Conservation (phyloP, 2,797 vertebrate species). For the Danio tinwini region DNA sequence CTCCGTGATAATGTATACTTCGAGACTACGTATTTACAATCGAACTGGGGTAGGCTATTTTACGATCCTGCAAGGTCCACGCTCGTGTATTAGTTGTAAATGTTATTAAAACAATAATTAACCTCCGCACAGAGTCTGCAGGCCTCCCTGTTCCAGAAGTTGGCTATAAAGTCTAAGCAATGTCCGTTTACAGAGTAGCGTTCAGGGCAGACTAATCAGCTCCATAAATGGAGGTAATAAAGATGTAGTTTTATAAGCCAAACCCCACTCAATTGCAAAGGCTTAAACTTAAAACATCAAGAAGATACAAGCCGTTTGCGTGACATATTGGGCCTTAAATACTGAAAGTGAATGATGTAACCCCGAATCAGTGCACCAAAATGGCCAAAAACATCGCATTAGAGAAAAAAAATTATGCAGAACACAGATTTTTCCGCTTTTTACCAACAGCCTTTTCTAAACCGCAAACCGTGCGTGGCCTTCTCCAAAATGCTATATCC, state of each 20-base stretch:
- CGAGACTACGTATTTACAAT: no score
- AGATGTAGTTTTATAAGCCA: neutral
- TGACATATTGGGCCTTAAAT: neutral
- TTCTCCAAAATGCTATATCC: constrained; percentile 7
- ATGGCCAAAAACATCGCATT: neutral
- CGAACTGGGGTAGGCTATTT: no score
- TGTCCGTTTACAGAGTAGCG: neutral
- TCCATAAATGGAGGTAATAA: neutral
- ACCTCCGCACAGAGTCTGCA: neutral
- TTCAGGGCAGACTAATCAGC: neutral
- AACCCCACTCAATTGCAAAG: neutral
- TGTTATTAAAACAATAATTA: neutral
- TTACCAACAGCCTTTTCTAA: constrained; percentile 14
- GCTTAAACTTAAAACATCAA: neutral
- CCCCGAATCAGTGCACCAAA: neutral
- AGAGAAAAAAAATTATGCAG: neutral
- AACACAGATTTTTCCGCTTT: neutral
- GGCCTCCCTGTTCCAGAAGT: neutral
- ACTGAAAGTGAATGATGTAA: neutral
- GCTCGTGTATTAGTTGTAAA: neutral
- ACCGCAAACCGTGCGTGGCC: constrained; percentile 4
- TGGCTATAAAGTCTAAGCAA: neutral
- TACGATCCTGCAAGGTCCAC: neutral
- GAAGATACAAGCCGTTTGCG: neutral
- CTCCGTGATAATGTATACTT: neutral